Base-by-base conservation (phyloP, 2,797 vertebrate genomes). In the Miopithecus talapoin region DNA sequence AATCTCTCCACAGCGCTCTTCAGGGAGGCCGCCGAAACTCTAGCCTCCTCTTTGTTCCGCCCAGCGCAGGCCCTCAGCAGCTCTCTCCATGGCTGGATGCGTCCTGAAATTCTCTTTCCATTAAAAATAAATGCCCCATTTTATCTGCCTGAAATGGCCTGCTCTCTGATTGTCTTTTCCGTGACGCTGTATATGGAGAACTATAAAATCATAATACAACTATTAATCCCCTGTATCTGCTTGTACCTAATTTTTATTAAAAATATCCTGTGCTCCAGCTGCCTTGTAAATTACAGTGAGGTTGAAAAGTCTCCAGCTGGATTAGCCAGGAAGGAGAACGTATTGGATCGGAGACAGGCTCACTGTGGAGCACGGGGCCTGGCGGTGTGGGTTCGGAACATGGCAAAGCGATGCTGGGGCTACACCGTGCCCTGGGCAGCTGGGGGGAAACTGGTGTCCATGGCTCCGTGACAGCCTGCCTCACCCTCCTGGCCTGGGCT, bases 61-160 rank as follows among this genome's bases (percentile, higher is more conserved):
- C 39, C 88, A 21, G 68, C 30, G 24, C 96, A 78, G 97, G 88
- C 95, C 98, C 96, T 93, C 95, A 26, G 97, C 92, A 64, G 89
- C 93, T 97, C 78, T 97, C 96, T 97, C 97, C 98, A 98, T 84
- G 98, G 98, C 98, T 98, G 97, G 97, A 97, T 97, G 98, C 98
- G 97, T 97, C 96, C 98, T 92, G 96, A 98, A 98, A 98, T 98
- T 98, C 98, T 98, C 98, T 98, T 98, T 98, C 98, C 98, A 99
- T 99, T 99, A 99, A 99, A 99, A 99, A 98, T 99, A 99, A 99
- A 99, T 98, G 98, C 98, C 97, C 97, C 97, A 68, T 98, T 98
- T 98, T 98, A 99, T 98, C 98, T 97, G 98, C 96, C 98, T 53
- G 86, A 96, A 98, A 98, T 98, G 98, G 98, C 98, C 95, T 68